Percentiles rank a stretch among this genome's conserved stretches.
These are phyloP conservation scores for Poecile montanus DNA, from an alignment of 2,797 vertebrate genomes.

Conservation along the genomic window DNA sequence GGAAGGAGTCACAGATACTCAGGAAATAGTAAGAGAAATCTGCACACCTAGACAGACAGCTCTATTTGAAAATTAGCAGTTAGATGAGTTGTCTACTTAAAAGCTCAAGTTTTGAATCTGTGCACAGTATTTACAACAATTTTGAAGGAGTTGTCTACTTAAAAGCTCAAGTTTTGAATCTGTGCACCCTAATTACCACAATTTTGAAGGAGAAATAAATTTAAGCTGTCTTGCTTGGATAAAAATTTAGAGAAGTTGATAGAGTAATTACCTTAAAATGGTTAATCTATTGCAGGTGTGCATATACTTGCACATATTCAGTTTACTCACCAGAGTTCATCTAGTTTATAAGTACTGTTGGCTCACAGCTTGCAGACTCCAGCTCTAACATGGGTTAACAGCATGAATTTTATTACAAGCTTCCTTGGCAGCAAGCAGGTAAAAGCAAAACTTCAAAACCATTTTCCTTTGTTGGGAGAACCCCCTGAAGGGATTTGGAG, in stretches of 20 bases:
- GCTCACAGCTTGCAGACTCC: background rate
- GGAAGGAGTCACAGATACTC: background rate
- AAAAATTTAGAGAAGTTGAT: background rate
- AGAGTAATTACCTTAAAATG: background rate
- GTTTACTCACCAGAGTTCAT: background rate
- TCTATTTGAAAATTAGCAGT: background rate
- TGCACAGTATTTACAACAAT: background rate
- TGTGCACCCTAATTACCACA: background rate
- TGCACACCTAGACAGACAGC: background rate
- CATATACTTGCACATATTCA: background rate
- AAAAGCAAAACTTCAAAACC: slow-evolving; percentile 45
- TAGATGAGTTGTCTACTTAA: background rate
- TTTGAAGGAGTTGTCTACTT: background rate
- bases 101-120: background rate
- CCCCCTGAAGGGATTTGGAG: slow-evolving; percentile 51
- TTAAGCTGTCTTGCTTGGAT: background rate
- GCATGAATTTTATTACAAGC: slow-evolving; percentile 26
- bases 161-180: background rate
- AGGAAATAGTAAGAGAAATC: background rate
- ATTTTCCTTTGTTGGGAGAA: slow-evolving; percentile 56
- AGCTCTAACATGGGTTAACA: slow-evolving; percentile 36
- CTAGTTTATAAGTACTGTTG: background rate
- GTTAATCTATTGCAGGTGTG: background rate
- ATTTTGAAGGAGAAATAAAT: background rate
- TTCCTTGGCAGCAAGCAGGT: slow-evolving; percentile 35